Conservation (phyloP, 1,140 invertebrate species). For the Gerris buenoi region DNA sequence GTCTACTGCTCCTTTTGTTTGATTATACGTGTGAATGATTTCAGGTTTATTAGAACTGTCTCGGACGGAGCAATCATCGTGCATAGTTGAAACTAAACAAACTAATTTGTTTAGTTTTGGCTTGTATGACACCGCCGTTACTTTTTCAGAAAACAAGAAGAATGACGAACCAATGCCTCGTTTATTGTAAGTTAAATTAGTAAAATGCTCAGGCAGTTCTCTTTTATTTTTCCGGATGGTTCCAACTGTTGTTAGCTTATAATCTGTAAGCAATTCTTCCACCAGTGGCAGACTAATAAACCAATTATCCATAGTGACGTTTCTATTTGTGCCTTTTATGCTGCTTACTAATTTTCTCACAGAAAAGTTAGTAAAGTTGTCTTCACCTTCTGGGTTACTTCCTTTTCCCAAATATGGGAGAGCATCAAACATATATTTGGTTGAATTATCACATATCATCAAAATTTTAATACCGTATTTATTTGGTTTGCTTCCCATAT, state of each 20-base stretch:
- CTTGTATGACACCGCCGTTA: constrained; percentile 15
- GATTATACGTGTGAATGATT: constrained; percentile 24
- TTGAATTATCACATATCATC: constrained; percentile 18
- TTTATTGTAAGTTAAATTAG: constrained; percentile 13
- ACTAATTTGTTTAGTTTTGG: constrained; percentile 24
- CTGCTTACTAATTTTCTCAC: constrained; percentile 12
- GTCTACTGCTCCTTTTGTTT: constrained; percentile 24
- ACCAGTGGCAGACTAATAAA: constrained; percentile 27
- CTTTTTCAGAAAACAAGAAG: constrained; percentile 14
- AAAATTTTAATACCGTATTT: constrained; percentile 24
- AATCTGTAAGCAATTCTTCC: constrained; percentile 21
- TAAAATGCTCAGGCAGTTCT: constrained; percentile 17
- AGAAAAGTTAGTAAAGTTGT: constrained; percentile 9
- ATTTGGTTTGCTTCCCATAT: constrained; percentile 30
- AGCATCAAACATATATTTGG: constrained; percentile 20
- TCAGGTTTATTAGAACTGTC: constrained; percentile 22
- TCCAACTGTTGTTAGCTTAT: constrained; percentile 17
- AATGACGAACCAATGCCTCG: constrained; percentile 19
- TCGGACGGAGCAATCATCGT: constrained; percentile 18
- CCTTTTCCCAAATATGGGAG: constrained; percentile 21
- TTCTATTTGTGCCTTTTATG: constrained; percentile 22
- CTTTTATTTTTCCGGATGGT: constrained; percentile 17
- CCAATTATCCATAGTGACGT: constrained; percentile 31
- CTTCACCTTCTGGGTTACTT: constrained; percentile 1
- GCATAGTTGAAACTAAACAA: constrained; percentile 25